Base-by-base conservation (phyloP, 1,140 invertebrate species). In the Lerema accius region DNA sequence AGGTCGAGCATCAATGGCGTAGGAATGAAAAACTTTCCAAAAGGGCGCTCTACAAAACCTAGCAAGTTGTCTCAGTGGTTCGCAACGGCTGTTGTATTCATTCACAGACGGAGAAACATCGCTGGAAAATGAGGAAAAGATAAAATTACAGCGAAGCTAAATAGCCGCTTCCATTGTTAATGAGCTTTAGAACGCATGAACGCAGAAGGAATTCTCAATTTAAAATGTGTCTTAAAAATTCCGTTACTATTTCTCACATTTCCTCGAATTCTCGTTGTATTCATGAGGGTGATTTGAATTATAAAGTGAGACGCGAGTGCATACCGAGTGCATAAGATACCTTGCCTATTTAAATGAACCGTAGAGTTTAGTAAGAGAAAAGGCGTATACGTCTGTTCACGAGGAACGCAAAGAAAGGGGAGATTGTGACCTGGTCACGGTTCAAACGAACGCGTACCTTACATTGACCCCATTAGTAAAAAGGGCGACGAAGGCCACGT, bases 221-320 rank as follows among this genome's bases (percentile, higher is more conserved):
- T 58, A 37, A 58, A 58, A 46, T 58, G 35, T 40, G 50, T 64
- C 45, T 56, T 49, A 48, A 82, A 77, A 83, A 84, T 77, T 82
- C 83, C 86, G 85, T 89, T 89, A 88, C 70, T 83, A 80, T 77
- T 90, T 90, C 87, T 88, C 87, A 90, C 84, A 90, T 88, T 84
- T 82, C 76, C 78, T 76, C 63, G 70, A 79, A 82, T 81, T 78
- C 76, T 73, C 68, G 71, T 73, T 53, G 76, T 65, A 71, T 76
- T 77, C 67, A 64, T 65, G 75, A 73, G 80, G 76, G 79, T 82
- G 73, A 89, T 90, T 85, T 89, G 83, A 89, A 87, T 90, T 89
- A 89, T 86, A 85, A 86, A 85, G 82, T 79, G 78, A 75, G 74
- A 82, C 76, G 73, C 66, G 84, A 84, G 76, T 84, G 85, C 86